These are phyloP conservation scores for Chauna torquata DNA, from an alignment of 2,113 vertebrate species.

Conservation along the genomic window DNA sequence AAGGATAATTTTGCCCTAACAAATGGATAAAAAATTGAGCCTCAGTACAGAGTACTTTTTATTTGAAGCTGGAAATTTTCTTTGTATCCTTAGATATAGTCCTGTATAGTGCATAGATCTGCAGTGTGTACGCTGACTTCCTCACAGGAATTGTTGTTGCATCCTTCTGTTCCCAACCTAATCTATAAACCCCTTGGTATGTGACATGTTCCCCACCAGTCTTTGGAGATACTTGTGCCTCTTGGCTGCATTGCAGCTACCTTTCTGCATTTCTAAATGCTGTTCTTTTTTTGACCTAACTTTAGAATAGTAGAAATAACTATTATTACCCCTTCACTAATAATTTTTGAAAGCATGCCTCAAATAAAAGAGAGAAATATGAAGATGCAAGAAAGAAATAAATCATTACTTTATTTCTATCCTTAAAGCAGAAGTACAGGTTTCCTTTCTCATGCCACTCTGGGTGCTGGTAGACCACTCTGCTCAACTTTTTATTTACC, in stretches of 20 bases:
- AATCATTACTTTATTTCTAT: background rate
- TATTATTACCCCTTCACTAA: background rate
- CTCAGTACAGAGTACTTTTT: background rate
- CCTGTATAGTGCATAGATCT: background rate
- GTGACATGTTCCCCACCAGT: accelerated
- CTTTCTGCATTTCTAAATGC: background rate
- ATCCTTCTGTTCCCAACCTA: background rate
- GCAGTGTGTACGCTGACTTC: background rate
- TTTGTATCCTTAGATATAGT: background rate
- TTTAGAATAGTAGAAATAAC: background rate
- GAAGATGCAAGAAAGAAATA: background rate
- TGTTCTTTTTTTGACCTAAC: background rate
- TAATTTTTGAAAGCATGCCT: background rate
- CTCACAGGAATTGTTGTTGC: background rate
- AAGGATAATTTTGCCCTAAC: background rate
- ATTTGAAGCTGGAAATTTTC: background rate
- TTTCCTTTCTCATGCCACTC: background rate
- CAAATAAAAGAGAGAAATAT: background rate
- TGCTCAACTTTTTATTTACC: background rate
- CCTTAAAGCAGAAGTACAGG: background rate
- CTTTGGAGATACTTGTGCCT: background rate
- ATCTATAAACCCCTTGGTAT: background rate
- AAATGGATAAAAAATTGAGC: background rate
- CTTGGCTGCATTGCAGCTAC: background rate
- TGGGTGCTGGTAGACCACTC: background rate